Evolutionary conservation across 2,113 vertebrate species (phyloP).

Genomic region (Pelvicachromis taeniatus): DNA sequence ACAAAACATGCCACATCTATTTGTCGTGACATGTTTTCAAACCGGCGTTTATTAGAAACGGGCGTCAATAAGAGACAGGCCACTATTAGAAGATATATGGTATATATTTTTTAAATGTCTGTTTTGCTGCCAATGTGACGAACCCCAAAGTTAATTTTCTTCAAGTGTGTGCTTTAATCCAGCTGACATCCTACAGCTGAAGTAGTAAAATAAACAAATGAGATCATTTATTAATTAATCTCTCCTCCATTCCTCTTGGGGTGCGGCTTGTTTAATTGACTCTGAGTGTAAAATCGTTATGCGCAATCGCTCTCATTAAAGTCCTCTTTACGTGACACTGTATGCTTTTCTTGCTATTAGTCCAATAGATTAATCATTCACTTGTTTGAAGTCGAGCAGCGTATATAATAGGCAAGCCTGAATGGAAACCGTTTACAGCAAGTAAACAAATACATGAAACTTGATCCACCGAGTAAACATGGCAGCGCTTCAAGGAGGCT

Average conservation of each 20-base stretch:
- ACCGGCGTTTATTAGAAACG: too few species aligned
- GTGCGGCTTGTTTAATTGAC: background rate
- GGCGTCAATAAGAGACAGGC: too few species aligned
- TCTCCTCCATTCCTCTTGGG: background rate
- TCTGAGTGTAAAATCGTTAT: background rate
- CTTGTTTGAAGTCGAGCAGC: conserved; percentile 14
- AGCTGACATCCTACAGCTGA: background rate
- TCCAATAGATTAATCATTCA: conserved; percentile 62
- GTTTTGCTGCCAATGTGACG: background rate
- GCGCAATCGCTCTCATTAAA: background rate
- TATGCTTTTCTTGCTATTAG: conserved; percentile 9
- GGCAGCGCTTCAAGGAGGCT: background rate
- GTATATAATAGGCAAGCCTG: background rate
- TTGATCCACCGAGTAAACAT: conserved; percentile 13
- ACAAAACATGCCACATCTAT: too few species aligned
- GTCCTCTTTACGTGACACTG: background rate
- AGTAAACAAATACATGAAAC: conserved; percentile 38
- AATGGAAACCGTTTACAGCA: conserved; percentile 9
- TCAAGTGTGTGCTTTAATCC: background rate
- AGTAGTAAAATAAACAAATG: background rate
- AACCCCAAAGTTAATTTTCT: background rate
- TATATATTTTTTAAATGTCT: background rate
- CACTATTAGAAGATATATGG: too few species aligned
- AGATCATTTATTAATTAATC: background rate
- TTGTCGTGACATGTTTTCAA: too few species aligned